Percentiles rank a stretch among this genome's conserved stretches.
Evolutionary conservation across 1,140 invertebrate genomes (phyloP).

Genomic region (Lasioglossum albipes): DNA sequence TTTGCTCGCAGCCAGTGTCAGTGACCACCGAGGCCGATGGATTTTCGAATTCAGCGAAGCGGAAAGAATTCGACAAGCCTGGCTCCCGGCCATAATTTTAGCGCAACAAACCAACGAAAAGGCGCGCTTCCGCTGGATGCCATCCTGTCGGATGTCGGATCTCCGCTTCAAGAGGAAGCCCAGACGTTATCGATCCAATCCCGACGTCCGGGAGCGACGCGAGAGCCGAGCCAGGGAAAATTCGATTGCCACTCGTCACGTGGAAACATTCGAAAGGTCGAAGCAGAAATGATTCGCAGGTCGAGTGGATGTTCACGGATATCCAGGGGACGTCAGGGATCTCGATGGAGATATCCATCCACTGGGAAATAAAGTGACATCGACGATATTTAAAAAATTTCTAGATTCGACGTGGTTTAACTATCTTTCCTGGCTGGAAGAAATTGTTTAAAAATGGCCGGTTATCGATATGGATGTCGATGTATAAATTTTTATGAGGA

Average conservation of each 20-base stretch:
- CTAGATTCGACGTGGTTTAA: too few relatives aligned
- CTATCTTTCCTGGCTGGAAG: too few relatives aligned
- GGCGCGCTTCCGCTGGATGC: not conserved
- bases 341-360: too few relatives aligned
- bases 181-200: not conserved
- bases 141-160: not conserved
- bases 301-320: not conserved
- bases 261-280: not conserved
- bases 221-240: not conserved
- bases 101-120: not conserved
- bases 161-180: too few relatives aligned
- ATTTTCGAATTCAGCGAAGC: not conserved
- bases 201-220: not conserved
- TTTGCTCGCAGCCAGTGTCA: too few relatives aligned
- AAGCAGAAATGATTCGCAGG: not conserved
- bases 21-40: not conserved
- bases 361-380: too few relatives aligned
- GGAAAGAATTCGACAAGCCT: not conserved
- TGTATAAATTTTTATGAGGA: too few relatives aligned
- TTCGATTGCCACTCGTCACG: not conserved
- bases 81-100: not conserved
- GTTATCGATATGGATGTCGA: too few relatives aligned
- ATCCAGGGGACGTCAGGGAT: too few relatives aligned
- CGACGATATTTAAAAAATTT: too few relatives aligned
- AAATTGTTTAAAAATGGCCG: too few relatives aligned